Conservation (phyloP, 92 coral and sea anemone species). For the Palythoa grandiflora region DNA sequence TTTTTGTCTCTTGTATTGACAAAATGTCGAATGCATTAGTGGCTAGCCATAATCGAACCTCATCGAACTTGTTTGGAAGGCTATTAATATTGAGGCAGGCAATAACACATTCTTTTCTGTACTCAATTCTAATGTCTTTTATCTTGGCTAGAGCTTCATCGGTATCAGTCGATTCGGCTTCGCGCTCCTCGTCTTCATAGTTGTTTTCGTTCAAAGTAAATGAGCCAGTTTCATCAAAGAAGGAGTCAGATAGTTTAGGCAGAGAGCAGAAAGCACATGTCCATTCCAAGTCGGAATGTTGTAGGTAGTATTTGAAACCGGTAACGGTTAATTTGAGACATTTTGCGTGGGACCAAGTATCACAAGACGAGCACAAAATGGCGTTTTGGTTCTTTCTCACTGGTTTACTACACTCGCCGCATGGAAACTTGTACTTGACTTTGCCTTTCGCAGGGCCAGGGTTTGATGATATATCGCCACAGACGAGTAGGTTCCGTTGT, state of each 20-base stretch:
- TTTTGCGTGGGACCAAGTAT: conserved; percentile 62
- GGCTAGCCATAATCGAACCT: conserved; percentile 46
- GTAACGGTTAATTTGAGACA: conserved; percentile 38
- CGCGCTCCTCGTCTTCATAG: no score
- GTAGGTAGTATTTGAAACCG: conserved; percentile 44
- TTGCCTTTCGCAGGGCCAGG: background rate
- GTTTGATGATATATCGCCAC: background rate
- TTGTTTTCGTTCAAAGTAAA: no score
- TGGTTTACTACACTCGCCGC: conserved; percentile 51
- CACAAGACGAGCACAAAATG: conserved; percentile 56
- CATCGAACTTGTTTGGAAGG: conserved; percentile 54
- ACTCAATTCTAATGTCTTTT: background rate
- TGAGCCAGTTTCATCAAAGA: conserved; percentile 10
- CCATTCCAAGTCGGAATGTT: conserved; percentile 54
- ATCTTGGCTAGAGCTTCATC: background rate
- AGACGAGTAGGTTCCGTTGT: background rate
- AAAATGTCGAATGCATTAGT: conserved; percentile 40
- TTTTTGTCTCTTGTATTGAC: conserved; percentile 55
- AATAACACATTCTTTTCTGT: conserved; percentile 50
- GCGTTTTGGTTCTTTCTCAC: conserved; percentile 69
- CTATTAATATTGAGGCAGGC: conserved; percentile 53
- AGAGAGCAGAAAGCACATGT: conserved; percentile 58
- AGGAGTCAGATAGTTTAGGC: conserved; percentile 55
- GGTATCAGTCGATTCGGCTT: background rate
- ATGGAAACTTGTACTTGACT: background rate